Base-by-base conservation (phyloP, 1,140 invertebrate species). In the Bombus superbus region DNA sequence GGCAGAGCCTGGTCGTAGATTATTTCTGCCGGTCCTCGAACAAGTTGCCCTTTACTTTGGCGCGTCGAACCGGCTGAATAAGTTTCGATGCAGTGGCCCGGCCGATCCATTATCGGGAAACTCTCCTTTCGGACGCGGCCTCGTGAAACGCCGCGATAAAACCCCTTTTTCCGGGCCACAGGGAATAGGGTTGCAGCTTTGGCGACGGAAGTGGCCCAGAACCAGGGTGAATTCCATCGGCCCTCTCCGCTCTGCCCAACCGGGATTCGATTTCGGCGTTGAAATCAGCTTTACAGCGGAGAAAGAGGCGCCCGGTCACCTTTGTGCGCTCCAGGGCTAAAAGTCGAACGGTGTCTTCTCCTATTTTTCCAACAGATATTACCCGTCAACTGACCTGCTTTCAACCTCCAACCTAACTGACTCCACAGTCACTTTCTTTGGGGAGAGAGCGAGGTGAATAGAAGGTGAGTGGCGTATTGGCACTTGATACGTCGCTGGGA, bases 141-240 rank as follows among this genome's bases (percentile, higher is more conserved):
- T 69, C 44, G 66, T 76, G 82, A 88, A 89, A 88, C 72, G 72
- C 38, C 77, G 44, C 76, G 83, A 89, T 89, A 89, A 89, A 88
- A 85, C 59, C 77, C 59, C 42, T 59, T 83, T 85, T 76, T 44
- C 57, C 59, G 35, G 59, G 4, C 28, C 2, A 71, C 32, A 15
- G 79, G 28, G 35, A 75, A 44, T 38, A 69, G 59, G 59, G 44
- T 66, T 38, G 74, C 6, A 40, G 69, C 79, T 86, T 83, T 88
- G 79, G 69, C 72, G 85, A 86, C 81, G 57, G 53, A 68, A 42
- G 53, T 35, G 53, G 53, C 68, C 69, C 38, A 47, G 76, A 40
- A 18, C 18, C 59, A 11, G n/a, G 42, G 42, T 15, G 76, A 88
- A 88, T 83, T 86, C 74, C 84, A 64, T 38, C 85, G 77, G 57